A percentile compares a stretch with the other conserved stretches of the same genome.
These are phyloP conservation scores for Slavum lentiscoides DNA, from an alignment of 2,888 invertebrate genomes.

Conservation along the genomic window DNA sequence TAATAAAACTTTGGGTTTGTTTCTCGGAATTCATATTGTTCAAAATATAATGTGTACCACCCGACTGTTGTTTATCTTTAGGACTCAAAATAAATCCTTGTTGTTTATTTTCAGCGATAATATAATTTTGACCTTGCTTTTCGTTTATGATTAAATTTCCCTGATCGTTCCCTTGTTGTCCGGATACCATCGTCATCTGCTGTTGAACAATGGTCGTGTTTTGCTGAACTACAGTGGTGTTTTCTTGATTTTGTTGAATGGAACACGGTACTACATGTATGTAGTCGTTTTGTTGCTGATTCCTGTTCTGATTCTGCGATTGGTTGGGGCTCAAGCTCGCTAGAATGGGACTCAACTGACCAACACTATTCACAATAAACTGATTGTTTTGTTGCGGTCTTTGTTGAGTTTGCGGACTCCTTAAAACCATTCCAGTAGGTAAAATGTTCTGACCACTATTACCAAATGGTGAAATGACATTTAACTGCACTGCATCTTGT, in stretches of 20 bases:
- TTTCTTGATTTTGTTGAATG: constrained; percentile 54
- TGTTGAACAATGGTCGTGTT: constrained; percentile 84
- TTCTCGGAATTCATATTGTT: constrained; percentile 55
- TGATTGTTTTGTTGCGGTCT: constrained; percentile 57
- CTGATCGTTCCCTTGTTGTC: constrained; percentile 63
- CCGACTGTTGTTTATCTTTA: constrained; percentile 53
- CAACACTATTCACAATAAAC: constrained; percentile 57
- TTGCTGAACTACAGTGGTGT: constrained; percentile 77
- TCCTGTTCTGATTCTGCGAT: constrained; percentile 59
- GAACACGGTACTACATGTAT: constrained; percentile 57
- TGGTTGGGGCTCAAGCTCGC: constrained; percentile 74
- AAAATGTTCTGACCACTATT: constrained; percentile 68
- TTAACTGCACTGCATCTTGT: constrained; percentile 68
- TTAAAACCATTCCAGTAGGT: constrained; percentile 76
- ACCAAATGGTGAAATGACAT: constrained; percentile 74
- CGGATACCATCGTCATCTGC: constrained; percentile 76
- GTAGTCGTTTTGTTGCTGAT: constrained; percentile 49
- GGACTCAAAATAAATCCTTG: constrained; percentile 57
- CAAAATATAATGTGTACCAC: constrained; percentile 56
- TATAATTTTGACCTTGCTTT: constrained; percentile 59
- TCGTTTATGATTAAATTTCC: constrained; percentile 54
- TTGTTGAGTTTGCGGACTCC: constrained; percentile 65
- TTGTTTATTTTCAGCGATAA: constrained; percentile 60
- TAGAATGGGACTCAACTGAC: constrained; percentile 70
- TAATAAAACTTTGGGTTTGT: constrained; percentile 56